Percentiles rank a stretch among this genome's conserved stretches.
These are phyloP conservation scores for Echinometra lucunter DNA, from an alignment of 53 echinoderm and acorn worm genomes.

Conservation along the genomic window DNA sequence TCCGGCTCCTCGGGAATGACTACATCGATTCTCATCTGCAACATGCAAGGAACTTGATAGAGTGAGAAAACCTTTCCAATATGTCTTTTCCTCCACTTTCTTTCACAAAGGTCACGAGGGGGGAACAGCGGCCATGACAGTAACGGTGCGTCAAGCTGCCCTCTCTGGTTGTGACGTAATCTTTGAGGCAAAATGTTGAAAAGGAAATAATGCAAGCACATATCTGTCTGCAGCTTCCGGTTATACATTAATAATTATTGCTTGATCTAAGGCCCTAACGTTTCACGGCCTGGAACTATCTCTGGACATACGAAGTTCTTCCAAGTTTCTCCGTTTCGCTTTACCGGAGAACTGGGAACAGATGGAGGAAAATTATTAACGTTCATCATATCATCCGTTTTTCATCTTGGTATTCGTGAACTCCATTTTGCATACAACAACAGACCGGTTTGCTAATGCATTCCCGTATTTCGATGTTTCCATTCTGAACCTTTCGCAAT, in stretches of 20 bases:
- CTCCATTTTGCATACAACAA: slow-evolving; percentile 3
- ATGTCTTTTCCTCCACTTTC: slow-evolving; percentile 16
- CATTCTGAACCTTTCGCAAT: background rate
- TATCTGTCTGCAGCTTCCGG: background rate
- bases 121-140: background rate
- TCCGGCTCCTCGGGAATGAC: slow-evolving; percentile 71
- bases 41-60: slow-evolving; percentile 67
- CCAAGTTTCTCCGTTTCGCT: too few relatives aligned
- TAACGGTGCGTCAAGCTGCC: slow-evolving; percentile 29
- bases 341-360: background rate
- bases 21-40: slow-evolving; percentile 71
- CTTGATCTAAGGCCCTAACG: background rate
- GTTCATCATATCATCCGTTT: background rate
- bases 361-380: background rate
- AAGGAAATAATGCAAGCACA: background rate
- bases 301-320: background rate
- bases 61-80: slow-evolving; percentile 73
- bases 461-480: background rate
- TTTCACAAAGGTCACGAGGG: background rate
- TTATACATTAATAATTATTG: background rate
- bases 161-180: slow-evolving; percentile 5
- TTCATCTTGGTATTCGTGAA: background rate
- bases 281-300: background rate
- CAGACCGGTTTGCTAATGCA: background rate
- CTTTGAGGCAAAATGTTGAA: background rate